phyloP scores from a whole-genome alignment of 1,140 invertebrate genomes.

The Augochlora pura region DNA sequence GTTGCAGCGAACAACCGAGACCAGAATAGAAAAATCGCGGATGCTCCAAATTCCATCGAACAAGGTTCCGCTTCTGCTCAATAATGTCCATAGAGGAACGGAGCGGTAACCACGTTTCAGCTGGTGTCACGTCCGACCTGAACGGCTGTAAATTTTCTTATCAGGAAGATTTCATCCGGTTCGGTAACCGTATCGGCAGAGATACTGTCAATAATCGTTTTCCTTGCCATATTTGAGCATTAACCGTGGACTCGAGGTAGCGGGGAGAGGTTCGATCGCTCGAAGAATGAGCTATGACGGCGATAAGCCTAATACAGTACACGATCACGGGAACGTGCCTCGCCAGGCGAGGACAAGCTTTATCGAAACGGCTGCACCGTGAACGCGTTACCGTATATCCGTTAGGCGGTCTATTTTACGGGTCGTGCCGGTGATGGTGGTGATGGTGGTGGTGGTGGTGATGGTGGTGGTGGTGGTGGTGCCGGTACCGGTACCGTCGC shows the following conservation, averaged over 20 bases:
- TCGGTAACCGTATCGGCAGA: background rate
- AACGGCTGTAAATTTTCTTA: background rate
- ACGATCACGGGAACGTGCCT: conserved; percentile 7
- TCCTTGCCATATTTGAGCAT: background rate
- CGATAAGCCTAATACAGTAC: conserved; percentile 2
- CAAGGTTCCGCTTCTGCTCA: too few relatives aligned
- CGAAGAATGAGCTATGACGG: background rate
- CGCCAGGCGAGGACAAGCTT: conserved; percentile 10
- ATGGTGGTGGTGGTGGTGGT: too few relatives aligned
- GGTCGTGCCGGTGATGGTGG: too few relatives aligned
- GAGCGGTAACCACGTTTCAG: too few relatives aligned
- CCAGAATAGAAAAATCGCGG: too few relatives aligned
- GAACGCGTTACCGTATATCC: conserved; percentile 19
- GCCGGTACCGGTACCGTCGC: too few relatives aligned
- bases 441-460: too few relatives aligned
- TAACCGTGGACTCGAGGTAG: background rate
- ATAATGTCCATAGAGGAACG: too few relatives aligned
- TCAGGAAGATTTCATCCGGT: background rate
- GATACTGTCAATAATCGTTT: background rate
- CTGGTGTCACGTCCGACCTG: background rate
- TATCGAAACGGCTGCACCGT: background rate
- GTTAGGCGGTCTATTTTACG: background rate
- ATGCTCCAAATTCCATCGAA: too few relatives aligned
- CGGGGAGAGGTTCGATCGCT: background rate
- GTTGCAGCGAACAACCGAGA: too few relatives aligned